phyloP scores from a whole-genome alignment of 1,140 invertebrate species.

The Drosophila ohnishii region DNA sequence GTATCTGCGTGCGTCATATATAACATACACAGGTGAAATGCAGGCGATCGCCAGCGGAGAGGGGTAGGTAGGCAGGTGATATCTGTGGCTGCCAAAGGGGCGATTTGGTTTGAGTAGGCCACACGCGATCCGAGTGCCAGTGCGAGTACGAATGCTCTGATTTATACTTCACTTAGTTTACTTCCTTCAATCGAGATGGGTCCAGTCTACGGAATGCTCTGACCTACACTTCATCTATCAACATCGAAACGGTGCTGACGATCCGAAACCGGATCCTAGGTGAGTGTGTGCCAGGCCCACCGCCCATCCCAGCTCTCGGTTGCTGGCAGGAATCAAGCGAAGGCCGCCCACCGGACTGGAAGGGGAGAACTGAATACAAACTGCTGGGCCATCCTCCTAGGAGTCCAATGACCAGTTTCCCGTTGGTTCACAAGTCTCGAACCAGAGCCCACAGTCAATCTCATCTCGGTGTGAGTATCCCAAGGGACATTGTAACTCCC shows the following conservation, averaged over 20 bases:
- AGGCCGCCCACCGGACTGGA: slow-evolving; percentile 11
- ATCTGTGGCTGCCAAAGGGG: slow-evolving; percentile 36
- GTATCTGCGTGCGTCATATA: slow-evolving; percentile 43
- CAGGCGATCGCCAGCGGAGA: slow-evolving; percentile 1
- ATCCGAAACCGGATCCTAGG: slow-evolving; percentile 33
- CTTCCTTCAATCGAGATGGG: neutral
- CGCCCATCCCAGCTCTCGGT: slow-evolving; percentile 19
- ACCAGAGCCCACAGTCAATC: slow-evolving; percentile 11
- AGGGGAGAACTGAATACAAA: slow-evolving; percentile 19
- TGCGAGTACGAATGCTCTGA: slow-evolving; percentile 43
- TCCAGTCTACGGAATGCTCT: slow-evolving; percentile 20
- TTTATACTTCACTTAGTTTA: slow-evolving; percentile 57
- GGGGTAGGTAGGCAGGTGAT: slow-evolving; percentile 4
- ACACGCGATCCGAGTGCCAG: slow-evolving; percentile 27
- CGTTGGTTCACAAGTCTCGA: neutral
- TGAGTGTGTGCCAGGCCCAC: slow-evolving; percentile 18
- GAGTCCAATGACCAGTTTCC: slow-evolving; percentile 9
- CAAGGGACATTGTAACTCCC: slow-evolving; percentile 3
- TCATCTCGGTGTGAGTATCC: slow-evolving; percentile 31
- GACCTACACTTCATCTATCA: slow-evolving; percentile 49
- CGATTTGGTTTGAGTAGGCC: slow-evolving; percentile 24
- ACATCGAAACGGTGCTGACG: slow-evolving; percentile 22
- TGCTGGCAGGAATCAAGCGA: slow-evolving; percentile 41
- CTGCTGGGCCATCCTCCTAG: slow-evolving; percentile 6
- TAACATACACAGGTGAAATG: neutral